Evolutionary conservation across 2,113 vertebrate species (phyloP), one percentile per base, ranked within the genome.

Genomic region (Todiramphus chloris): DNA sequence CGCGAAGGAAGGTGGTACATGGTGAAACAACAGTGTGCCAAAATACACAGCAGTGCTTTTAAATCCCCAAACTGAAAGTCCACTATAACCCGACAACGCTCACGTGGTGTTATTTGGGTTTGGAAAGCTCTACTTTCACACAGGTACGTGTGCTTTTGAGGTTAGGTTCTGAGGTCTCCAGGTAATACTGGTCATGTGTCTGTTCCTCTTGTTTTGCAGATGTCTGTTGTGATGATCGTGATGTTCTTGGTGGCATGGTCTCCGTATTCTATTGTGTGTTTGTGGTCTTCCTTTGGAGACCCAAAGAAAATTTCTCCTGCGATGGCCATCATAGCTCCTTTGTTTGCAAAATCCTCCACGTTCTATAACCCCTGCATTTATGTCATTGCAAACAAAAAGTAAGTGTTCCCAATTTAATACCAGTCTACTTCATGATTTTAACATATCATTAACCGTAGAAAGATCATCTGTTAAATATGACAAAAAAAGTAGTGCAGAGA

Each of bases 291-390:
- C 4, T 99, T 99, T 86, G 98, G 99, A 39, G 98, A 99, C 92
- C 99, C 99, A 4, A 97, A 94, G 97, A 98, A 96, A 79, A 99
- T 99, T 87, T 98, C 99, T 50, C 98, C 99, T 68, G 93, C 98
- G 9, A 98, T 99, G 99, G 99, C 99, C 43, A 99, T 99, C 93
- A 98, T 99, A 33, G 99, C 99, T 20, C 99, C 99, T n/a, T 98
- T 99, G 7, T 99, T 99, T 10, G 99, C 99, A 89, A 99, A 99
- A 90, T 99, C 99, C 31, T 99, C 99, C 92, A 99, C 99, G 0
- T 99, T 99, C 96, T 99, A 99, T 97, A 99, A 99, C 92, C 99
- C 99, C 55, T 99, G 99, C 95, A 99, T 99, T 97, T 99, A 99
- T 78, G 99, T 99, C 3, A 93, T 98, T 73, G 99, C 99, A 92